These are phyloP conservation scores for Sialia sialis DNA, from an alignment of 2,113 vertebrate genomes.

Conservation along the genomic window DNA sequence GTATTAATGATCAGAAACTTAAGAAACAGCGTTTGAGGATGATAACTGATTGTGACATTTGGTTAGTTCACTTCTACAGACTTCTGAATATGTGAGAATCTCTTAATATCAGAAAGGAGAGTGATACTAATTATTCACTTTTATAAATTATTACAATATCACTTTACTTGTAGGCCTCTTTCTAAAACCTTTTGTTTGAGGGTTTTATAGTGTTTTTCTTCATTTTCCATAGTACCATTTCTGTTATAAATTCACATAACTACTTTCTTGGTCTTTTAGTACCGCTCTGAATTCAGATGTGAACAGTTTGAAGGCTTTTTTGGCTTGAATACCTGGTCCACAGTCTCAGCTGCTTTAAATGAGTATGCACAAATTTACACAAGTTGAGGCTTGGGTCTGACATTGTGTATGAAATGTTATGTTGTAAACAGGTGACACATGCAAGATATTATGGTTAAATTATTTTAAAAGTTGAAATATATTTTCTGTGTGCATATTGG, in stretches of 20 bases:
- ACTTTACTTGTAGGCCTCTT: constrained; percentile 58
- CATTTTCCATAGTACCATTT: constrained; percentile 12
- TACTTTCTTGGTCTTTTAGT: constrained; percentile 40
- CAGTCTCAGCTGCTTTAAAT: constrained; percentile 27
- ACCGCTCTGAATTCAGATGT: constrained; percentile 49
- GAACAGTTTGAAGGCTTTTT: constrained; percentile 49
- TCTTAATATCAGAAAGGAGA: constrained; percentile 4
- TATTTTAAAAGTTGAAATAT: constrained; percentile 79
- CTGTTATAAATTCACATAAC: constrained; percentile 49
- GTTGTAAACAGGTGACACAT: constrained; percentile 67
- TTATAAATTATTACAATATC: constrained; percentile 52
- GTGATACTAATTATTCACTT: constrained; percentile 28
- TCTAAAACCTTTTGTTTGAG: constrained; percentile 31
- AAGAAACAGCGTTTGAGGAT: not conserved
- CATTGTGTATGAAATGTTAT: constrained; percentile 58
- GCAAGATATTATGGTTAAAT: constrained; percentile 74
- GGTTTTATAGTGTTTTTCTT: constrained; percentile 2
- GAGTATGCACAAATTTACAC: not conserved
- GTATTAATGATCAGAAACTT: constrained; percentile 42
- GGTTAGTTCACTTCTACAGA: not conserved
- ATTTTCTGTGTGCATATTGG: constrained; percentile 75
- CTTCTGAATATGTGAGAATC: not conserved
- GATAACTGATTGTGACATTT: constrained; percentile 4
- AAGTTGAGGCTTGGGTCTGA: constrained; percentile 11
- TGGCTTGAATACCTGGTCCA: constrained; percentile 45